These are phyloP conservation scores for Drosophila paulistorum DNA, from an alignment of 1,140 invertebrate species.

Conservation along the genomic window DNA sequence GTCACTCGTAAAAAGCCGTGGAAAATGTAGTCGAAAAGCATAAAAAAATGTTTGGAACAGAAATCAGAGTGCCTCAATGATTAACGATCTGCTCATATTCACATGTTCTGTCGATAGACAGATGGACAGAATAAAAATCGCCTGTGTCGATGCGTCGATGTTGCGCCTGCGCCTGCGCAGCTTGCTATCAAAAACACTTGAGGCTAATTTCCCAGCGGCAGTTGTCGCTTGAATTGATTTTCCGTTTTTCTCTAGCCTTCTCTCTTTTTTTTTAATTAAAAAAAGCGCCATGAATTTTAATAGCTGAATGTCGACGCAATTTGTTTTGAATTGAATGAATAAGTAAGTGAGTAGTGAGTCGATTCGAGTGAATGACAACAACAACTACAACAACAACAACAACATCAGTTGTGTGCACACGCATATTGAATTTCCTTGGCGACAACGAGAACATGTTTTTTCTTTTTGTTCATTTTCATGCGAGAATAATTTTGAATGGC, in stretches of 20 bases:
- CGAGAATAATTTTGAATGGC: constrained; percentile 69
- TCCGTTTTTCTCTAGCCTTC: not conserved
- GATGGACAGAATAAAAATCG: constrained; percentile 43
- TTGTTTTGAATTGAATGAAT: constrained; percentile 55
- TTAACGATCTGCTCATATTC: constrained; percentile 26
- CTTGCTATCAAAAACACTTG: constrained; percentile 60
- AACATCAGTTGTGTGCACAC: constrained; percentile 59
- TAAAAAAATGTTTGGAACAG: constrained; percentile 21
- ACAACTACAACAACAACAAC: constrained; percentile 36
- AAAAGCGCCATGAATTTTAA: constrained; percentile 56
- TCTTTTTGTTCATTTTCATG: constrained; percentile 72
- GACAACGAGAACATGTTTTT: constrained; percentile 71
- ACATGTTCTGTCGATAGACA: constrained; percentile 33
- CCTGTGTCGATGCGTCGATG: constrained; percentile 5
- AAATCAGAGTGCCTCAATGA: constrained; percentile 45
- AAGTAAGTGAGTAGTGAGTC: constrained; percentile 37
- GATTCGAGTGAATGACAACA: constrained; percentile 28
- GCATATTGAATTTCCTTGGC: constrained; percentile 68
- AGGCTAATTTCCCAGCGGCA: constrained; percentile 70
- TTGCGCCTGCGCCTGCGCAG: constrained; percentile 66
- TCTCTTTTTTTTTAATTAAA: constrained; percentile 68
- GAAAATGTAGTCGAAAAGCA: constrained; percentile 63
- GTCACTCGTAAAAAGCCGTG: constrained; percentile 63
- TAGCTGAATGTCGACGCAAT: constrained; percentile 41
- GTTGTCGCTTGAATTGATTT: constrained; percentile 42